A percentile compares a stretch with the other conserved stretches of the same genome.
phyloP scores from a whole-genome alignment of 2,888 invertebrate genomes.

The Tipula confusa region DNA sequence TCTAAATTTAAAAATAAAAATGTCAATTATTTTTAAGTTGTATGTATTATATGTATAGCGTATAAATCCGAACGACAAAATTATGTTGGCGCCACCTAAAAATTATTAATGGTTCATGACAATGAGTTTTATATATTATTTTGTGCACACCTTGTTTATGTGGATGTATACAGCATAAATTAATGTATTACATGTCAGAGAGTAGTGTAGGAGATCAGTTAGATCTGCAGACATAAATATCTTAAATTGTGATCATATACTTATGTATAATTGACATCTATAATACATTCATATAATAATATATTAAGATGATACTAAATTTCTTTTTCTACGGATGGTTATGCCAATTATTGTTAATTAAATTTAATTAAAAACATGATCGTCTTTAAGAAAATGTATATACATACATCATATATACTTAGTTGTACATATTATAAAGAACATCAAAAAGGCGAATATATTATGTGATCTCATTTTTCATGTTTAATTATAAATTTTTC shows the following conservation, averaged over 20 bases:
- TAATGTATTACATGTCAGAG: not conserved
- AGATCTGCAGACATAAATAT: not conserved
- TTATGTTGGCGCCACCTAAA: slow-evolving; percentile 12
- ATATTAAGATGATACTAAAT: slow-evolving; percentile 20
- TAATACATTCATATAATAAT: not conserved
- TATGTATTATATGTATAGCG: not conserved
- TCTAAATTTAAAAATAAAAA: not conserved
- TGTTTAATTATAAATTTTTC: not conserved
- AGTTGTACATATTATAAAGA: not conserved
- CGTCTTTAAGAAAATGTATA: not conserved
- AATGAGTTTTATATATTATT: not conserved
- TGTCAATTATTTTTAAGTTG: not conserved
- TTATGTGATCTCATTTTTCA: slow-evolving; percentile 25
- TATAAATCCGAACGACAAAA: not conserved
- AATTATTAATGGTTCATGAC: slow-evolving; percentile 12
- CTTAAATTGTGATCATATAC: not conserved
- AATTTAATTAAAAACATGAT: slow-evolving; percentile 25
- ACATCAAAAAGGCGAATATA: not conserved
- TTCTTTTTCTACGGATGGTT: slow-evolving; percentile 3
- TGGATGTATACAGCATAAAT: not conserved
- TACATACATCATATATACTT: too few species aligned
- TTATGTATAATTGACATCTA: not conserved
- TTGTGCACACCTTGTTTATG: not conserved
- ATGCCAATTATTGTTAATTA: slow-evolving; percentile 20
- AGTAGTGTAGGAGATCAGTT: not conserved